Evolutionary conservation across 2,113 vertebrate species (phyloP), one percentile per base, ranked within the genome.

Genomic region (Cephalopterus ornatus): DNA sequence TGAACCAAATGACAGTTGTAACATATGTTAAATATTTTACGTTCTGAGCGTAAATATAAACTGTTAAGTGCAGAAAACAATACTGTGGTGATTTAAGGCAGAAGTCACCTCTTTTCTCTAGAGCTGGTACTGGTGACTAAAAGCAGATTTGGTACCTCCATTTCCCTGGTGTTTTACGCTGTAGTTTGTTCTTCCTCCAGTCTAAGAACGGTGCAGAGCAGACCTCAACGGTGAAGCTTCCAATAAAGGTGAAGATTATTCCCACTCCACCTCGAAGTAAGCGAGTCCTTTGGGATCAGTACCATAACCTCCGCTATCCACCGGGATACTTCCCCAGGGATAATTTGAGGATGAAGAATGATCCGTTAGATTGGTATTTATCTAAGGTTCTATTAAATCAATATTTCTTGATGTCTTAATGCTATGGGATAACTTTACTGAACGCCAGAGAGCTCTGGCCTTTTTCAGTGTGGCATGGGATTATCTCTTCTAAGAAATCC

Each of bases 311-410:
- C 75, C 99, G 99, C 53, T 99, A 99, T 27, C 99, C 99, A 0
- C 99, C 99, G 0, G 99, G 99, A 62, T 99, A 99, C 96, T 99
- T 99, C 89, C 99, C 99, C 71, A 98, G 99, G 59, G 99, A 99
- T 97, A 99, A 99, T 90, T 96, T 99, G 70, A 98, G 99, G 83
- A 99, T 99, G 99, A 99, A 99, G 97, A 99, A 99, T 2, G 99
- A 99, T 96, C 99, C 99, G 0, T 97, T 99, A 46, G 99, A 99
- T 97, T 99, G 99, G 99, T 99, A 82, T 96, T 98, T 95, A 76
- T 74, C 74, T 93, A 46, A 35, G n/a, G 42, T 90, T 97, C 78
- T 93, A 82, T 94, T 95, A 58, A 92, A 77, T 89, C 39, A 76
- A 15, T 89, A 4, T 77, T 90, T 84, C 26, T 42, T 56, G 53